These are phyloP conservation scores for Himantopus leucocephalus DNA, from an alignment of 2,113 vertebrate genomes.

Conservation along the genomic window DNA sequence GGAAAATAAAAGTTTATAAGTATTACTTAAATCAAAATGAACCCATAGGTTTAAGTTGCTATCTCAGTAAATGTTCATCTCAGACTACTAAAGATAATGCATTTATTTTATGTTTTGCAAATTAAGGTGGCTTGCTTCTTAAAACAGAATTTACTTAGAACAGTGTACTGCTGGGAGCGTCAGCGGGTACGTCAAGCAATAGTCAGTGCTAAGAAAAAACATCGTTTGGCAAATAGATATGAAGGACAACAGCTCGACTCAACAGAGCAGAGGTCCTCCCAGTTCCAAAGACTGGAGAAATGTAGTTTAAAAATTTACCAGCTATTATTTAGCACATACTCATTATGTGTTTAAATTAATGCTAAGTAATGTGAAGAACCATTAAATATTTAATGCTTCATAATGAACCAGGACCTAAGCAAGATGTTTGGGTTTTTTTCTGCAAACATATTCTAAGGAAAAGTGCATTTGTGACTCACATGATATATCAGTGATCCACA, in stretches of 20 bases:
- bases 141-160: not conserved
- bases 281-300: not conserved
- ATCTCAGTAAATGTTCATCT: not conserved
- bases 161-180: not conserved
- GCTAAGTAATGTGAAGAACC: not conserved
- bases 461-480: not conserved
- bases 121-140: not conserved
- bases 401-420: not conserved
- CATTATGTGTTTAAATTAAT: not conserved
- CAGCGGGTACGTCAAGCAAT: not conserved
- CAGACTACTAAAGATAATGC: not conserved
- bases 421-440: not conserved
- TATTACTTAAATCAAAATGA: not conserved
- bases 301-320: not conserved
- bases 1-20: not conserved
- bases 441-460: not conserved
- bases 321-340: not conserved
- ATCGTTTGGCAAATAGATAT: not conserved
- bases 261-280: not conserved
- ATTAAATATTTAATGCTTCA: not conserved
- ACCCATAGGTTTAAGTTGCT: not conserved
- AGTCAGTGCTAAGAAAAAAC: not conserved
- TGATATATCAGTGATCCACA: not conserved
- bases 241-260: not conserved
- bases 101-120: not conserved